Percentiles rank a stretch among this genome's conserved stretches.
These are phyloP conservation scores for Ataeniobius toweri DNA, from an alignment of 2,797 vertebrate species.

Conservation along the genomic window DNA sequence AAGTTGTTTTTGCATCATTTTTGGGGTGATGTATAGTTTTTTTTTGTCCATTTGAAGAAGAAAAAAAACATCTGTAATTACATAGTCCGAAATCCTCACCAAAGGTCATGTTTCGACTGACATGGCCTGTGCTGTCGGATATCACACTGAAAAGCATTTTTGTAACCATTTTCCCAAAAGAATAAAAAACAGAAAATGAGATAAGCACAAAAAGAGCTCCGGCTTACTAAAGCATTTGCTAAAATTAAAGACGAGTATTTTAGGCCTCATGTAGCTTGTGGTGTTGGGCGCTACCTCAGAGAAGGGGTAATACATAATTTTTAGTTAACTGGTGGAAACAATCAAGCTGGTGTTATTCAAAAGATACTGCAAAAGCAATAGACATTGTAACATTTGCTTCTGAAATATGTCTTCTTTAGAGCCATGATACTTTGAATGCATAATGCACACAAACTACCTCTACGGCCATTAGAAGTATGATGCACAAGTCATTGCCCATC, in stretches of 20 bases:
- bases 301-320: not conserved
- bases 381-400: not conserved
- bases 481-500: constrained; percentile 67
- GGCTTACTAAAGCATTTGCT: not conserved
- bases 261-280: not conserved
- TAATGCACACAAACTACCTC: constrained; percentile 17
- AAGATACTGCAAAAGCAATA: not conserved
- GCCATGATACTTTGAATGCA: constrained; percentile 5
- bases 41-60: too few relatives aligned
- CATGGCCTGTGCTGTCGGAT: too few relatives aligned
- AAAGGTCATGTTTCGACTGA: too few relatives aligned
- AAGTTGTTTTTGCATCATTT: too few relatives aligned
- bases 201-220: too few relatives aligned
- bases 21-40: too few relatives aligned
- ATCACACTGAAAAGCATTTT: too few relatives aligned
- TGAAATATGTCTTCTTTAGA: not conserved
- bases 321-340: not conserved
- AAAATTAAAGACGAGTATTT: not conserved
- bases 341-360: not conserved
- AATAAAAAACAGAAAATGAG: too few relatives aligned
- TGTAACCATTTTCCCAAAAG: too few relatives aligned
- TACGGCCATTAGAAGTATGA: constrained; percentile 49
- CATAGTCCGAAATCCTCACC: too few relatives aligned
- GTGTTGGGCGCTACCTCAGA: not conserved
- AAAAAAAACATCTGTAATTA: too few relatives aligned